These are phyloP conservation scores for Psettodes erumei DNA, from an alignment of 2,113 vertebrate genomes.

Conservation along the genomic window DNA sequence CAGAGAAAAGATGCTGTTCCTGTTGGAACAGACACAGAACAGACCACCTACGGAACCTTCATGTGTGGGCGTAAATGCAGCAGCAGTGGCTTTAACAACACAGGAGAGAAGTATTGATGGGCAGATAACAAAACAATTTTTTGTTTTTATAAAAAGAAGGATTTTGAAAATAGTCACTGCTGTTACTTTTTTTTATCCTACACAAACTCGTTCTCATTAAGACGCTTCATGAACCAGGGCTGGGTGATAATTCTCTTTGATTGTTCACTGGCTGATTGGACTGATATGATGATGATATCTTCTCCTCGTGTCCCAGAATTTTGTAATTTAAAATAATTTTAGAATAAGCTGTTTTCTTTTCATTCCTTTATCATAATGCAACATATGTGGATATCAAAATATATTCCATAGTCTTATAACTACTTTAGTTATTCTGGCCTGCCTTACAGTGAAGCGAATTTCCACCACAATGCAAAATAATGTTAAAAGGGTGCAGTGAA, in stretches of 20 bases:
- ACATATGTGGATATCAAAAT: not conserved
- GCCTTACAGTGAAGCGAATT: not conserved
- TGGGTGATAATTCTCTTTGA: not conserved
- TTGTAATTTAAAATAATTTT: not conserved
- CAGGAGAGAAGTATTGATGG: slow-evolving; percentile 15
- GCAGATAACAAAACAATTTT: not conserved
- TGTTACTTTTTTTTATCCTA: slow-evolving; percentile 21
- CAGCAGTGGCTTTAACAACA: slow-evolving; percentile 10
- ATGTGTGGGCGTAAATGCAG: slow-evolving; percentile 53
- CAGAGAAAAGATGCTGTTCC: slow-evolving; percentile 41
- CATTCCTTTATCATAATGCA: not conserved
- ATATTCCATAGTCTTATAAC: not conserved
- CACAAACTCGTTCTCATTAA: no score
- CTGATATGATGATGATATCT: not conserved
- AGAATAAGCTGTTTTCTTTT: not conserved
- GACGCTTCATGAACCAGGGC: not conserved
- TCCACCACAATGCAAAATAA: not conserved
- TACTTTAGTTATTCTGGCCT: not conserved
- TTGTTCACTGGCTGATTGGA: not conserved
- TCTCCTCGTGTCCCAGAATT: not conserved
- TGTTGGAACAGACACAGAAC: slow-evolving; percentile 59
- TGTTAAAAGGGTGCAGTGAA: not conserved
- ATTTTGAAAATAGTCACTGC: not conserved
- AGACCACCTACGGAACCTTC: slow-evolving; percentile 47
- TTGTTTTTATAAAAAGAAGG: no score